Conservation (phyloP, 2,797 vertebrate species). For the Numenius phaeopus region DNA sequence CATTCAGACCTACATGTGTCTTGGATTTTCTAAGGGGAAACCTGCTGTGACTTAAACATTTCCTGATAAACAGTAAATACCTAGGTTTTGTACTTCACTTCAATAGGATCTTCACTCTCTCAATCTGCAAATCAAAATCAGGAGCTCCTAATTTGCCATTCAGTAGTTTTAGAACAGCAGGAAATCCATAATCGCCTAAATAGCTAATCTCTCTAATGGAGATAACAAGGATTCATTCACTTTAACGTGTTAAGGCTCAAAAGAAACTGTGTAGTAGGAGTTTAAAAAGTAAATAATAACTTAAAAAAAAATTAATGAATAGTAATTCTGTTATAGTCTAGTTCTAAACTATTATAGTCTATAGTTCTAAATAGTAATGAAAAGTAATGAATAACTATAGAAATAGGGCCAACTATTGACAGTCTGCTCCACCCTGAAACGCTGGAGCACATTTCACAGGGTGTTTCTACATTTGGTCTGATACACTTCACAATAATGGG, state of each 20-base stretch:
- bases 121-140: conserved; percentile 15
- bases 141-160: conserved; percentile 1
- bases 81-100: background rate
- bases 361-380: too few relatives aligned
- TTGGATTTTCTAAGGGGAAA: conserved; percentile 36
- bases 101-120: background rate
- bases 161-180: conserved; percentile 31
- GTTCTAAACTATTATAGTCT: too few relatives aligned
- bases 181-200: conserved; percentile 38
- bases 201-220: background rate
- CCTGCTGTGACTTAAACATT: conserved; percentile 42
- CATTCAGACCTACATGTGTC: conserved; percentile 2
- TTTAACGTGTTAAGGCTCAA: background rate
- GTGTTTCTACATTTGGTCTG: background rate
- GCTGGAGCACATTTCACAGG: background rate
- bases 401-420: background rate
- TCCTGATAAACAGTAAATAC: conserved; percentile 34
- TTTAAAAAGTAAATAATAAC: background rate
- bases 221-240: conserved; percentile 6
- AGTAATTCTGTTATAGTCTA: too few relatives aligned
- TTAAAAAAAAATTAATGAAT: background rate
- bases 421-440: background rate
- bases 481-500: background rate
- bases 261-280: background rate
- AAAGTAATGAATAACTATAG: background rate